Evolutionary conservation across 2,797 vertebrate genomes (phyloP), one percentile per base, ranked within the genome.

Genomic region (Enteromius fasciolatus): DNA sequence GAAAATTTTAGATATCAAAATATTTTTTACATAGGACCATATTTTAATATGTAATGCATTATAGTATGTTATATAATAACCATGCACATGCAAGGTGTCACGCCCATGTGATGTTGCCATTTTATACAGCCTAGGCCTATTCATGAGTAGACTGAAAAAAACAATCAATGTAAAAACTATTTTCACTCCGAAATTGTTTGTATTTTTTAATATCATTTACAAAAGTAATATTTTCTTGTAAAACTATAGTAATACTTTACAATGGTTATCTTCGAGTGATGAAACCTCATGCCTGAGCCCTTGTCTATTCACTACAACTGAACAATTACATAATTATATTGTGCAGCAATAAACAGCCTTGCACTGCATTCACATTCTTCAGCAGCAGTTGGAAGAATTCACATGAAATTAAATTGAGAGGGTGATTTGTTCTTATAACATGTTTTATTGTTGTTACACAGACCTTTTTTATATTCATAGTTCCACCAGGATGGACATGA

Each of bases 401-500:
- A 14, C 3, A 1, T n/a, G 52, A 36, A 17, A 14, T 33, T 25
- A 25, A 44, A 15, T 33, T 54, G 28, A 44, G 6, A 31, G 15
- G 1, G 61, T 8, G 1, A 66, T 48, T 61, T 33, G 17, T 20
- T 39, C 10, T 8, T 48, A 36, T 68, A 44, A 76, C 5, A n/a
- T 12, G 25, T 50, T 3, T 61, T 15, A 63, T 31, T 31, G 25
- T 63, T 14, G 17, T 54, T 54, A 15, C 23, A 64, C n/a, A 61
- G 36, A 25, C 1, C 3, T 3, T 73, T 63, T 54, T 0, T 68
- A 18, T 36, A 74, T 25, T 86, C 87, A 46, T 81, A 95, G 94
- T 92, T 95, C 76, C 90, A 82, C 50, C 91, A 92, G 83, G 93
- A 93, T 85, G 93, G 93, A 9, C 91, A 76, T 0, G 9, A 94